phyloP scores from a whole-genome alignment of 2,888 invertebrate genomes.

The Unio pictorum region DNA sequence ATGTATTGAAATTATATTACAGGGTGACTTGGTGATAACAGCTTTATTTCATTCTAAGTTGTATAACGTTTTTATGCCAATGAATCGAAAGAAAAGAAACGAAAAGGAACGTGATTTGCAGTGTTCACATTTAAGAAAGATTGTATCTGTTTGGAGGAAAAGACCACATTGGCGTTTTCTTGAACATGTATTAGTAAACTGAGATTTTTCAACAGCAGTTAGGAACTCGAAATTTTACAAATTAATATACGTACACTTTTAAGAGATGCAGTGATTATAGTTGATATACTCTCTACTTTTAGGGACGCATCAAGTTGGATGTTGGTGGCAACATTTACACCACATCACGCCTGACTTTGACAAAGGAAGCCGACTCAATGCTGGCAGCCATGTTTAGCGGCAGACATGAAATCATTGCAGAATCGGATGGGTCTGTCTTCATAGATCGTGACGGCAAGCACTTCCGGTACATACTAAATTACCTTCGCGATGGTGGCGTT shows the following conservation, averaged over 20 bases:
- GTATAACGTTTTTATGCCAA: too few relatives aligned
- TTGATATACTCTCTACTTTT: conserved; percentile 25
- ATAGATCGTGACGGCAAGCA: conserved; percentile 66
- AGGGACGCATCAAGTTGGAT: conserved; percentile 63
- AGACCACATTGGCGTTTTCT: too few relatives aligned
- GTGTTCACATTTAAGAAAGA: too few relatives aligned
- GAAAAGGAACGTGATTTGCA: too few relatives aligned
- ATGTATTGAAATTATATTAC: too few relatives aligned
- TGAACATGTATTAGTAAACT: too few relatives aligned
- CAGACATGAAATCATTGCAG: conserved; percentile 55
- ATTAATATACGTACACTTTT: not conserved
- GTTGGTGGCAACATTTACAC: conserved; percentile 64
- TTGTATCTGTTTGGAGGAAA: too few relatives aligned
- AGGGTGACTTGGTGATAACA: too few relatives aligned
- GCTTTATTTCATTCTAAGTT: too few relatives aligned
- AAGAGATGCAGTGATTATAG: conserved; percentile 2
- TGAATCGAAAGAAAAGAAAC: too few relatives aligned
- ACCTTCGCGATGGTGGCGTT: conserved; percentile 64
- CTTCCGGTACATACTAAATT: conserved; percentile 67
- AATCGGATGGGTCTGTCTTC: conserved; percentile 62
- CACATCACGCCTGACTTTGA: conserved; percentile 61
- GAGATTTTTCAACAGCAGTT: not conserved
- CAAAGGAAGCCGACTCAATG: conserved; percentile 64
- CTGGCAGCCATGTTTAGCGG: conserved; percentile 67
- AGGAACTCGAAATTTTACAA: not conserved